Percentiles rank a stretch among this genome's conserved stretches.
These are phyloP conservation scores for Eurystomus glaucurus DNA, from an alignment of 2,797 vertebrate species.

Conservation along the genomic window DNA sequence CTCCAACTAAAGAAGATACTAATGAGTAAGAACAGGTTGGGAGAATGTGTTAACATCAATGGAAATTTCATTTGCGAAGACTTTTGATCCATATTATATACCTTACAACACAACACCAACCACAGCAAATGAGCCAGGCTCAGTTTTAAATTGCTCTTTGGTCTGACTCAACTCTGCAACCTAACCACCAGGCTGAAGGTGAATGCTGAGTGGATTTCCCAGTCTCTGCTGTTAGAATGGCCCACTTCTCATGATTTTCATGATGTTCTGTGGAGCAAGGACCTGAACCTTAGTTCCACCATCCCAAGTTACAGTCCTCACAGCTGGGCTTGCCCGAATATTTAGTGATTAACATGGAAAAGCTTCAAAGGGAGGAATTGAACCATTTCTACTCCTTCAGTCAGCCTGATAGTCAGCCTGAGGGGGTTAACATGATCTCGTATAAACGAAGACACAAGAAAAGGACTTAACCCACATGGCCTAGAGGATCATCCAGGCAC, in stretches of 20 bases:
- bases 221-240: not conserved
- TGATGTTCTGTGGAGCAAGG: not conserved
- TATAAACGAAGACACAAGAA: not conserved
- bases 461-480: not conserved
- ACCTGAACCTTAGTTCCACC: not conserved
- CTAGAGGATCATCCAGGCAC: not conserved
- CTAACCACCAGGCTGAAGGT: not conserved
- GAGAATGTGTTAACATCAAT: fast-evolving
- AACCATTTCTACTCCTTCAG: not conserved
- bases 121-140: not conserved
- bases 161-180: not conserved
- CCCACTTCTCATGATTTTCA: not conserved
- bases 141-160: not conserved
- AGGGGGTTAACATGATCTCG: fast-evolving
- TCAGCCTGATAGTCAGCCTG: not conserved
- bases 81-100: not conserved
- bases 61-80: not conserved
- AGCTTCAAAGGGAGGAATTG: not conserved
- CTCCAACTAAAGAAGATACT: not conserved
- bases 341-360: not conserved
- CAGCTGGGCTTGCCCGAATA: not conserved
- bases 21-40: not conserved
- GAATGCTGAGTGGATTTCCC: fast-evolving
- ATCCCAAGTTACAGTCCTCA: not conserved
- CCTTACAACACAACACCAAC: too few species aligned